Evolutionary conservation across 1,140 invertebrate species (phyloP).

Genomic region (Papilio glaucus): DNA sequence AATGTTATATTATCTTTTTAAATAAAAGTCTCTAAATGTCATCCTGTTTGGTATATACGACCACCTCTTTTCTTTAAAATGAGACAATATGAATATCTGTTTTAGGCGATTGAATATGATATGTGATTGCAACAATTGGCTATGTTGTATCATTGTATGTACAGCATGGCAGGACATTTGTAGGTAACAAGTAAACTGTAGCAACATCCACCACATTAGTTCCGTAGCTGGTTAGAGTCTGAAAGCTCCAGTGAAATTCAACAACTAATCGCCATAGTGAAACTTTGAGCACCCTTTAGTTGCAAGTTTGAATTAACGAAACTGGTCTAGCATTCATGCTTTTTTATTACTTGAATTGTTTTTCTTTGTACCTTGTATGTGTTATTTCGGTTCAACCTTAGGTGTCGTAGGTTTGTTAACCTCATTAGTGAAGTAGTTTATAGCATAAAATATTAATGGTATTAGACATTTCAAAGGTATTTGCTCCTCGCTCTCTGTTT

Average conservation of each 20-base stretch:
- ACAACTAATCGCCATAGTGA: constrained; percentile 44
- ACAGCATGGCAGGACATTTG: neutral
- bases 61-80: too few relatives aligned
- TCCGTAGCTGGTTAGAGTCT: constrained; percentile 36
- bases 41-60: too few relatives aligned
- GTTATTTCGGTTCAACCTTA: neutral
- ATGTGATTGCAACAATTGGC: neutral
- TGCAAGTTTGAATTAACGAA: constrained; percentile 43
- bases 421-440: too few relatives aligned
- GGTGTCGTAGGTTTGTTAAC: neutral
- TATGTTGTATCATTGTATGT: neutral
- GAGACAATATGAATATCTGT: too few relatives aligned
- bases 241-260: constrained; percentile 40
- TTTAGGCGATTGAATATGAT: too few relatives aligned
- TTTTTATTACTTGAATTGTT: constrained; percentile 12
- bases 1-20: too few relatives aligned
- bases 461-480: too few relatives aligned
- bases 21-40: too few relatives aligned
- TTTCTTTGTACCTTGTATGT: neutral
- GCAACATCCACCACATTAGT: constrained; percentile 38
- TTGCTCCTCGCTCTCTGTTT: too few relatives aligned
- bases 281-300: constrained; percentile 42
- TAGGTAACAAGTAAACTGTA: constrained; percentile 23
- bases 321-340: constrained; percentile 36
- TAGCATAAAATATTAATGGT: too few relatives aligned